Conservation (phyloP, 1,140 invertebrate genomes). For the Goniozus legneri region DNA sequence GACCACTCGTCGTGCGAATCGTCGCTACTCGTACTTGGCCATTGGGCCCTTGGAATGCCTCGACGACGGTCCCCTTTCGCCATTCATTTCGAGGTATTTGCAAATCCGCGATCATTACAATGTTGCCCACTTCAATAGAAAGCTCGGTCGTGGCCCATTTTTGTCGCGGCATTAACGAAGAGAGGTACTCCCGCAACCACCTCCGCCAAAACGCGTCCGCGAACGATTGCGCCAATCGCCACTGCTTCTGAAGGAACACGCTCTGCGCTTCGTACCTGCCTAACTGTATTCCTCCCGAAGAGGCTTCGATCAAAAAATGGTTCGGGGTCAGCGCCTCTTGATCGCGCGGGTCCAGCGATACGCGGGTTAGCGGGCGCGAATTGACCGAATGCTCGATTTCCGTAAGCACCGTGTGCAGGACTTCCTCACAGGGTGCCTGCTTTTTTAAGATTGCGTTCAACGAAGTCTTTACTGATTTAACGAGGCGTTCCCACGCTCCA, state of each 20-base stretch:
- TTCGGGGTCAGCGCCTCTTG: constrained; percentile 32
- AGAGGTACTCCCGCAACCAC: background rate
- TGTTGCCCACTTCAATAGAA: background rate
- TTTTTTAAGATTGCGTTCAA: background rate
- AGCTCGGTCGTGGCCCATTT: background rate
- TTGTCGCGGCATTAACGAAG: background rate
- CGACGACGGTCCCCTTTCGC: background rate
- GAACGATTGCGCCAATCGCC: background rate
- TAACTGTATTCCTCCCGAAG: constrained; percentile 11
- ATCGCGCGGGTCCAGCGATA: constrained; percentile 22
- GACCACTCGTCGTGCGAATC: too few species aligned
- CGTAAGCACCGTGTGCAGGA: background rate
- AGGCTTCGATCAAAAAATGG: constrained; percentile 22
- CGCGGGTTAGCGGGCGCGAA: constrained; percentile 14
- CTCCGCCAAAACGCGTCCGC: background rate
- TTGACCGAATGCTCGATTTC: background rate
- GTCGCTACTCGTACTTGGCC: background rate
- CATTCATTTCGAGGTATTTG: background rate
- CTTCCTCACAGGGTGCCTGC: background rate
- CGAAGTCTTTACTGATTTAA: background rate
- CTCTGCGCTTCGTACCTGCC: constrained; percentile 1
- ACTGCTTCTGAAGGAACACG: background rate
- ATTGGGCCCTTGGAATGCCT: background rate
- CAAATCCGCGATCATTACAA: background rate
- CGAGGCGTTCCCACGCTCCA: background rate